Conservation (phyloP, 2,113 vertebrate genomes). For the Candoia aspera region DNA sequence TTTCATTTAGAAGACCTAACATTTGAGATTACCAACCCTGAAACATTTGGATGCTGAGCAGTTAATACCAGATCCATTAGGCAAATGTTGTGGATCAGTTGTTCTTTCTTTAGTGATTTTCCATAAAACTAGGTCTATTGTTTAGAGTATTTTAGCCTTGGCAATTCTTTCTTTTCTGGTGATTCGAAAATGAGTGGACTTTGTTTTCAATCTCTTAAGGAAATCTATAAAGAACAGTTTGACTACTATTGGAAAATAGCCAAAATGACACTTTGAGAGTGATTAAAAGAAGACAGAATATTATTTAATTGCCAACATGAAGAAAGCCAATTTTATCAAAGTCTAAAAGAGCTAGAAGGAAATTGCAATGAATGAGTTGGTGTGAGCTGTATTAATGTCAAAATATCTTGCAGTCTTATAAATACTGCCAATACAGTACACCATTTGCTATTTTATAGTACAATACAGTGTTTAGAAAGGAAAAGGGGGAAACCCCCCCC, state of each 20-base stretch:
- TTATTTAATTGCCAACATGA: background rate
- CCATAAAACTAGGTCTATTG: background rate
- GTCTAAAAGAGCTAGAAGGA: constrained; percentile 14
- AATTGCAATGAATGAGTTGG: constrained; percentile 9
- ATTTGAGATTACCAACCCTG: background rate
- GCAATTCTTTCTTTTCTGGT: background rate
- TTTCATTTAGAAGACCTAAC: constrained; percentile 18
- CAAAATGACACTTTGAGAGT: background rate
- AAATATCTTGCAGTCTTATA: background rate
- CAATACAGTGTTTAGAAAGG: background rate
- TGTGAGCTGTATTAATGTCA: background rate
- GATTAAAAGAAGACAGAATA: constrained; percentile 8
- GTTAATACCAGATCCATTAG: background rate
- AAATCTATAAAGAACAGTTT: background rate
- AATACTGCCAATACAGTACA: background rate
- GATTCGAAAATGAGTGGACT: background rate
- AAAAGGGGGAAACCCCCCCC: background rate
- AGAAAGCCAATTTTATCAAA: constrained; percentile 26
- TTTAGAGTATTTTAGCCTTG: background rate
- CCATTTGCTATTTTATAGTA: background rate
- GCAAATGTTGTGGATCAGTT: background rate
- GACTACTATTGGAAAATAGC: background rate
- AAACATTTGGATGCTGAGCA: background rate
- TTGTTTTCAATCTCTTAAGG: background rate
- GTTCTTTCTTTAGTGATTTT: background rate